These are phyloP conservation scores for Rhaphigaster nebulosa DNA, from an alignment of 2,888 invertebrate species.

Conservation along the genomic window DNA sequence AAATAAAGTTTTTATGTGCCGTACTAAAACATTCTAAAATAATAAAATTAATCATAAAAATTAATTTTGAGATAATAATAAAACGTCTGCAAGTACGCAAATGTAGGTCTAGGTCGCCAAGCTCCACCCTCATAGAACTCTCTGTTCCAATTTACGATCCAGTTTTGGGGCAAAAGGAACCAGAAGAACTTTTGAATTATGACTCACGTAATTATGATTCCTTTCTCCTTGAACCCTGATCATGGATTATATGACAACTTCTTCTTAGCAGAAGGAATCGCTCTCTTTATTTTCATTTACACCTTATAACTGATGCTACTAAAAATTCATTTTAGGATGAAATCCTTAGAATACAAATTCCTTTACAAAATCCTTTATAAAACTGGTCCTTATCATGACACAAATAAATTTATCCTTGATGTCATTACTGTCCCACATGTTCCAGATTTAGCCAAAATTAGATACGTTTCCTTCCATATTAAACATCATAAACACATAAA, in stretches of 20 bases:
- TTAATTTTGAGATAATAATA: not conserved
- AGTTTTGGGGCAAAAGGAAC: slow-evolving; percentile 7
- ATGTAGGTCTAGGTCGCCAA: not conserved
- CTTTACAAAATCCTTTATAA: too few relatives aligned
- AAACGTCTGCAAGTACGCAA: not conserved
- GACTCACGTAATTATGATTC: not conserved
- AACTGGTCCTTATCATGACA: not conserved
- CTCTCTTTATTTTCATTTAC: not conserved
- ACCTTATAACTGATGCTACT: not conserved
- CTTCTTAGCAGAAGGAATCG: not conserved
- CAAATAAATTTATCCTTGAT: not conserved
- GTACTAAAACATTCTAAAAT: too few relatives aligned
- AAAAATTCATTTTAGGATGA: not conserved
- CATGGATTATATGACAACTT: not conserved
- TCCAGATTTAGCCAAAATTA: too few relatives aligned
- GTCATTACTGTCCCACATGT: not conserved
- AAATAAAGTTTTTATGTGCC: too few relatives aligned
- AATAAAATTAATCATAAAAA: too few relatives aligned
- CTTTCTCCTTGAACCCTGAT: slow-evolving; percentile 16
- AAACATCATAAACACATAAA: too few relatives aligned
- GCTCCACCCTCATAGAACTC: slow-evolving; percentile 7
- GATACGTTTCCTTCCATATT: too few relatives aligned
- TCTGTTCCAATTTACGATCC: slow-evolving; percentile 13
- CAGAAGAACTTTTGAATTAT: not conserved
- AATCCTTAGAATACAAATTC: not conserved